Conservation (phyloP, 2,113 vertebrate species). For the Typhlomys cinereus region DNA sequence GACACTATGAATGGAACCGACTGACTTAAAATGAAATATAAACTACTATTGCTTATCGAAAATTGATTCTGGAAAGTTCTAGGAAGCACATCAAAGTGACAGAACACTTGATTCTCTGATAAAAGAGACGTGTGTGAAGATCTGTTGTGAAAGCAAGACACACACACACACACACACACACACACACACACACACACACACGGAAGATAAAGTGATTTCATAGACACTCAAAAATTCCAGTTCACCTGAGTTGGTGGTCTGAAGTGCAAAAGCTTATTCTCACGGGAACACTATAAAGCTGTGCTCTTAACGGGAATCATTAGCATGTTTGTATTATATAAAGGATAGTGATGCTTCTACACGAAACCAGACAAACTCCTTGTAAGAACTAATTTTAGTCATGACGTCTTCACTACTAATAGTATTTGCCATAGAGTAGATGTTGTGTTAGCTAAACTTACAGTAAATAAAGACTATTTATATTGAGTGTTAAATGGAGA, state of each 20-base stretch:
- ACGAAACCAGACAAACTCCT: not conserved
- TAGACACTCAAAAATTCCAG: not conserved
- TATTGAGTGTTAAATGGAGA: not conserved
- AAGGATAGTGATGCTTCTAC: not conserved
- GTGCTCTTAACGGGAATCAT: not conserved
- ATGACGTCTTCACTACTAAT: not conserved
- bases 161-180: not conserved
- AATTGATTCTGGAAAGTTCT: not conserved
- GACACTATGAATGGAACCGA: not conserved
- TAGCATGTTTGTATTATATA: not conserved
- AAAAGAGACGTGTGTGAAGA: not conserved
- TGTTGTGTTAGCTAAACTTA: not conserved
- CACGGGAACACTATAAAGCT: not conserved
- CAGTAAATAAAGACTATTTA: not conserved
- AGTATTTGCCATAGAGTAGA: not conserved
- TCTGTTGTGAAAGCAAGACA: not conserved
- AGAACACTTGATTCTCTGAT: conserved; percentile 17
- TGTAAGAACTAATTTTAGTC: conserved; percentile 19
- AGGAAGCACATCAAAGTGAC: not conserved
- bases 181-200: not conserved
- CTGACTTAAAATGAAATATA: not conserved
- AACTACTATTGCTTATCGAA: not conserved
- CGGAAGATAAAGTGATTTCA: conserved; percentile 8
- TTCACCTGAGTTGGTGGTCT: not conserved
- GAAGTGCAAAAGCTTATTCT: not conserved